A percentile compares a stretch with the other conserved stretches of the same genome.
These are phyloP conservation scores for Digitonthophagus gazella DNA, from an alignment of 2,888 invertebrate species.

Conservation along the genomic window DNA sequence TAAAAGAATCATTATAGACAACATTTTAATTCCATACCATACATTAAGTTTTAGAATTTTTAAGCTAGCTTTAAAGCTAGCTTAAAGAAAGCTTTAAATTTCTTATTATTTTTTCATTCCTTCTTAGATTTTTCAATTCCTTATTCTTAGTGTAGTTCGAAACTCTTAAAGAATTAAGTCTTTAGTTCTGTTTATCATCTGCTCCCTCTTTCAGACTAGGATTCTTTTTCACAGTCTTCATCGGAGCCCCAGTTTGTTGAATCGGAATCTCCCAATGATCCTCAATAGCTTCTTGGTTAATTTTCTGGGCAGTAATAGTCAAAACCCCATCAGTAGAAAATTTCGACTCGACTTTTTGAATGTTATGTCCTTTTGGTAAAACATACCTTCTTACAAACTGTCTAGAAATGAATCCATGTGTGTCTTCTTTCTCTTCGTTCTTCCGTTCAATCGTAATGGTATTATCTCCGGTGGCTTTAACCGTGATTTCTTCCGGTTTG, in stretches of 20 bases:
- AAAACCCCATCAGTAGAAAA: slow-evolving; percentile 75
- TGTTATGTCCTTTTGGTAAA: slow-evolving; percentile 72
- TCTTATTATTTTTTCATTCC: too few species aligned
- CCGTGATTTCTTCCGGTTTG: slow-evolving; percentile 73
- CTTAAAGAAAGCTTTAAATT: too few species aligned
- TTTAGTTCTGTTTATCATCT: too few species aligned
- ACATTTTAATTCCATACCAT: too few species aligned
- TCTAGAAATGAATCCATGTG: slow-evolving; percentile 73
- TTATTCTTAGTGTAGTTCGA: too few species aligned
- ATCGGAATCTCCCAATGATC: slow-evolving; percentile 16
- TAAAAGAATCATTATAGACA: too few species aligned
- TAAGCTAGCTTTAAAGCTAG: too few species aligned
- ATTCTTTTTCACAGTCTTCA: slow-evolving; percentile 14
- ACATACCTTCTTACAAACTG: slow-evolving; percentile 74
- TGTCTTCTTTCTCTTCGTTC: slow-evolving; percentile 72
- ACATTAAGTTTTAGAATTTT: too few species aligned
- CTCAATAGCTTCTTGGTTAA: slow-evolving; percentile 41
- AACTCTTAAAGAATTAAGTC: too few species aligned
- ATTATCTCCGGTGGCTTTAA: slow-evolving; percentile 67
- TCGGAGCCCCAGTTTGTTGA: slow-evolving; percentile 19
- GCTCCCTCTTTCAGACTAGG: slow-evolving; percentile 11
- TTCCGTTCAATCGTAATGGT: slow-evolving; percentile 74
- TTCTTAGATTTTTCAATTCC: too few species aligned
- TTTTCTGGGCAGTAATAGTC: slow-evolving; percentile 64
- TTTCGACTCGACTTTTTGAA: slow-evolving; percentile 68